These are phyloP conservation scores for Caenorhabditis drosophilae DNA, from an alignment of 2,888 invertebrate genomes.

Conservation along the genomic window DNA sequence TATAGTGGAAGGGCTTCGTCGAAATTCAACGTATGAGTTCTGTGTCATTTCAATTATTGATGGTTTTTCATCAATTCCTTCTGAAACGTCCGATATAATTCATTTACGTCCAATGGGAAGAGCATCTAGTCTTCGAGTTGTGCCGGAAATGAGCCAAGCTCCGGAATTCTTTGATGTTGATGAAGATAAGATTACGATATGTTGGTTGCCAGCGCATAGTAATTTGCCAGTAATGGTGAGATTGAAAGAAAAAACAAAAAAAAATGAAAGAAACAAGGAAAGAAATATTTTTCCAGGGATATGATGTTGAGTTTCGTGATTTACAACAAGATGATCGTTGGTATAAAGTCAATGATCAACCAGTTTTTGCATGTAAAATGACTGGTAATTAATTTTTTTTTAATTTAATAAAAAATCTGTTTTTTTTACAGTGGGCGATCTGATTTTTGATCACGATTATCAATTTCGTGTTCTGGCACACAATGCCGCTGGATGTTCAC, in stretches of 20 bases:
- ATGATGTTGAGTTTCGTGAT: slow-evolving; percentile 69
- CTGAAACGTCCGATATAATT: slow-evolving; percentile 63
- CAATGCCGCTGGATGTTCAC: slow-evolving; percentile 66
- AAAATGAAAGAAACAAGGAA: neutral
- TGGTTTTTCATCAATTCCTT: slow-evolving; percentile 53
- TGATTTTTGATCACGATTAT: slow-evolving; percentile 65
- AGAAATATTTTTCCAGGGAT: slow-evolving; percentile 49
- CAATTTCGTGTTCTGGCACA: slow-evolving; percentile 68
- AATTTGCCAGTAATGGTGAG: slow-evolving; percentile 62
- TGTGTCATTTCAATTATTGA: slow-evolving; percentile 60
- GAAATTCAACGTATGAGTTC: slow-evolving; percentile 68
- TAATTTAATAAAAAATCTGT: too few relatives aligned
- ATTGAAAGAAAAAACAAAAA: neutral
- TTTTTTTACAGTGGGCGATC: slow-evolving; percentile 67
- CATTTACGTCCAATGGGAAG: slow-evolving; percentile 56
- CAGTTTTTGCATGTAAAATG: slow-evolving; percentile 68
- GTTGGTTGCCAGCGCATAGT: slow-evolving; percentile 68
- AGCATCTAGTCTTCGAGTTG: slow-evolving; percentile 35
- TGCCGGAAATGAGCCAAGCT: slow-evolving; percentile 59
- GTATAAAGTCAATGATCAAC: slow-evolving; percentile 68
- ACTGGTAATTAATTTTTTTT: too few relatives aligned
- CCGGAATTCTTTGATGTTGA: slow-evolving; percentile 66
- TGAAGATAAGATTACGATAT: slow-evolving; percentile 64
- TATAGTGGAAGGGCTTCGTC: slow-evolving; percentile 64
- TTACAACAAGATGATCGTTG: slow-evolving; percentile 64